phyloP scores from a whole-genome alignment of 1,140 invertebrate genomes.

The Pygmarrhopalites habei region DNA sequence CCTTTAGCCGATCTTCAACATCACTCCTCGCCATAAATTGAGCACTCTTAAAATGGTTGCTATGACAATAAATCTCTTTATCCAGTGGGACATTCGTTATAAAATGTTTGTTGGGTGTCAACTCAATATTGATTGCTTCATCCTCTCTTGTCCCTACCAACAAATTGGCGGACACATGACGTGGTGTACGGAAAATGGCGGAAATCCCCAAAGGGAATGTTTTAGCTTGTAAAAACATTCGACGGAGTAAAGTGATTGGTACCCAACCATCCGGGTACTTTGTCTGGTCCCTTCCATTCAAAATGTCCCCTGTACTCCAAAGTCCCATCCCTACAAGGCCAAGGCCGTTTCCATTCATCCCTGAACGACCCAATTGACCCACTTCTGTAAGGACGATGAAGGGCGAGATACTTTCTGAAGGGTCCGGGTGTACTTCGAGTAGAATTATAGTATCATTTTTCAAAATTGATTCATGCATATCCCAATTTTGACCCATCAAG shows the following conservation, averaged over 20 bases:
- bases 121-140: conserved; percentile 27
- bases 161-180: conserved; percentile 21
- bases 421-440: conserved; percentile 25
- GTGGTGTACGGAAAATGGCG: conserved; percentile 10
- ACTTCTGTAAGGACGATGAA: conserved; percentile 25
- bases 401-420: conserved; percentile 23
- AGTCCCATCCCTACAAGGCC: conserved; percentile 25
- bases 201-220: conserved; percentile 21
- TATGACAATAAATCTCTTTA: conserved; percentile 19
- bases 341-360: conserved; percentile 23
- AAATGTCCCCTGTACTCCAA: conserved; percentile 15
- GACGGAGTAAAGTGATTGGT: conserved; percentile 11
- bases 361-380: conserved; percentile 21
- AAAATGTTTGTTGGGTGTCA: conserved; percentile 19
- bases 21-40: not conserved
- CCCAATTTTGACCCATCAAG: conserved; percentile 32
- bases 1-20: conserved; percentile 15
- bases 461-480: conserved; percentile 19
- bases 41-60: conserved; percentile 25
- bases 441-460: conserved; percentile 25
- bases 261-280: conserved; percentile 15
- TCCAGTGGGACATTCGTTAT: conserved; percentile 1
- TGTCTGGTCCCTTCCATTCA: not conserved
- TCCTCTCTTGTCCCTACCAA: conserved; percentile 20
- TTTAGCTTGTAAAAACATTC: conserved; percentile 27